phyloP scores from a whole-genome alignment of 2,888 invertebrate genomes.

The Amblyjoppa fuscipennis region DNA sequence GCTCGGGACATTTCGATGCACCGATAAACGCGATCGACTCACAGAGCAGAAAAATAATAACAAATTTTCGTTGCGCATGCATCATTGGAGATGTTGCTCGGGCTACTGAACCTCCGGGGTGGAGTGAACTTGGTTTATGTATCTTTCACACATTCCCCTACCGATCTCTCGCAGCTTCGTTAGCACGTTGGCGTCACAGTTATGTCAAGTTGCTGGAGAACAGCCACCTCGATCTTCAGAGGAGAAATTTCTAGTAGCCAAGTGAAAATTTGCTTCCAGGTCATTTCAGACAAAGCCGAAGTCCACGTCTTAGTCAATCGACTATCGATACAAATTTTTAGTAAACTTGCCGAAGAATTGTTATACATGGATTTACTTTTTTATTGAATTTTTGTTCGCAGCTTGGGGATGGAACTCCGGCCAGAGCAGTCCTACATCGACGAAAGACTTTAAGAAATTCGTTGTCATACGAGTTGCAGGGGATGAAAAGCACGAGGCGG shows the following conservation, averaged over 20 bases:
- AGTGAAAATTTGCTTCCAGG: background rate
- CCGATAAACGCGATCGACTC: slow-evolving; percentile 18
- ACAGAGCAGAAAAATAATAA: slow-evolving; percentile 40
- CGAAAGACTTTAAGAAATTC: slow-evolving; percentile 88
- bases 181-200: slow-evolving; percentile 72
- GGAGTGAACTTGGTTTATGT: slow-evolving; percentile 73
- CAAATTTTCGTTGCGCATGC: slow-evolving; percentile 21
- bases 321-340: background rate
- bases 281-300: background rate
- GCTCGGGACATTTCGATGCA: slow-evolving; percentile 79
- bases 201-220: slow-evolving; percentile 58
- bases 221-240: slow-evolving; percentile 52
- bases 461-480: slow-evolving; percentile 88
- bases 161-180: slow-evolving; percentile 41
- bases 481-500: slow-evolving; percentile 86
- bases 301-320: background rate
- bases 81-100: slow-evolving; percentile 57
- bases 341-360: background rate
- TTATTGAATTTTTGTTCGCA: slow-evolving; percentile 67
- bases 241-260: background rate
- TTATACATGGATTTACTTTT: background rate
- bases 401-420: slow-evolving; percentile 87
- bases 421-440: slow-evolving; percentile 85
- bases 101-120: slow-evolving; percentile 63
- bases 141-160: slow-evolving; percentile 73